phyloP scores from a whole-genome alignment of 1,140 invertebrate genomes.

The Drosophila ogumai region DNA sequence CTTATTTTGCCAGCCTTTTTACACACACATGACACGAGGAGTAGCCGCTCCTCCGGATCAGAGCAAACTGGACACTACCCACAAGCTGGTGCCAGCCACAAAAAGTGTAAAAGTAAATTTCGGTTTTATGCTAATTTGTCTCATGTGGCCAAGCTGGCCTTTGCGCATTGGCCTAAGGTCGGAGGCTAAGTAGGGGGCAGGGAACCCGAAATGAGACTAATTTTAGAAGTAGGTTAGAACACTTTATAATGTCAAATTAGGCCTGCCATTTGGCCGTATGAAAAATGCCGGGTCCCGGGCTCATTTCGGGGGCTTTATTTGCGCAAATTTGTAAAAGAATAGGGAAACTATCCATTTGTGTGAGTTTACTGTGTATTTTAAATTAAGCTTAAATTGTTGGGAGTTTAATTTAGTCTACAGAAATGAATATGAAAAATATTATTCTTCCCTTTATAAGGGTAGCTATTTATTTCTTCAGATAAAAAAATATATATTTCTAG shows the following conservation, averaged over 20 bases:
- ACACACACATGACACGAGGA: slow-evolving; percentile 33
- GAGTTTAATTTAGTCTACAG: neutral
- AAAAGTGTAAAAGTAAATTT: slow-evolving; percentile 60
- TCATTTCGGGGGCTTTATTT: slow-evolving; percentile 13
- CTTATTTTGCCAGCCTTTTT: slow-evolving; percentile 61
- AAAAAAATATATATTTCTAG: neutral
- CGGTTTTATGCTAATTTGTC: slow-evolving; percentile 76
- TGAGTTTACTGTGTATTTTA: neutral
- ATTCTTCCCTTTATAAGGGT: too few species aligned
- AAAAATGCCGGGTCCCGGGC: slow-evolving; percentile 20
- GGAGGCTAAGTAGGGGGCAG: slow-evolving; percentile 53
- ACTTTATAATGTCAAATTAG: slow-evolving; percentile 73
- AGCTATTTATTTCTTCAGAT: neutral
- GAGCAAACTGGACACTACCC: slow-evolving; percentile 23
- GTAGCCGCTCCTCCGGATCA: neutral
- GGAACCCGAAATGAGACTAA: slow-evolving; percentile 41
- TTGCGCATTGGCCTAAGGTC: slow-evolving; percentile 50
- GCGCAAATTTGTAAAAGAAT: slow-evolving; percentile 17
- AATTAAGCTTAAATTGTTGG: neutral
- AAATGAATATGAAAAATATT: too few species aligned
- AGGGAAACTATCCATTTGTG: neutral
- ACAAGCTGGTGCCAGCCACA: slow-evolving; percentile 48
- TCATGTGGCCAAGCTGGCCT: slow-evolving; percentile 58
- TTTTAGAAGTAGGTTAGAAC: slow-evolving; percentile 59
- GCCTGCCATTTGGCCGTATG: slow-evolving; percentile 43